Base-by-base conservation (phyloP, 2,113 vertebrate genomes). In the Nibea coibor region DNA sequence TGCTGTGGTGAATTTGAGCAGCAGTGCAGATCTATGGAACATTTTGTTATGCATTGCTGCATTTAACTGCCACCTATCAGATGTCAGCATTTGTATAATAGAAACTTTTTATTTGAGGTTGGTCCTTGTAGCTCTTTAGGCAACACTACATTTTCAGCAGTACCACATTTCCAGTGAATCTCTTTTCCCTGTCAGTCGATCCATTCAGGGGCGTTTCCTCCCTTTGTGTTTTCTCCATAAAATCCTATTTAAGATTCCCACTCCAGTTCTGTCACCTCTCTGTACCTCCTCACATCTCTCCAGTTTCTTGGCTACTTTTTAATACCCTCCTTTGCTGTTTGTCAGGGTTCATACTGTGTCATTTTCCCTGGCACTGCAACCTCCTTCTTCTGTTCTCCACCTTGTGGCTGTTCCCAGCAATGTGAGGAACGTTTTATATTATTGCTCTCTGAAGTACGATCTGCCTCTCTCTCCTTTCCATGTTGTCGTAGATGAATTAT, bases 401-500 rank as follows among this genome's bases (percentile, higher is more conserved):
- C 48, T 69, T 5, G 28, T 74, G 64, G 70, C 57, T 62, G 22
- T 64, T 69, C 42, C 24, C 42, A 73, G 22, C 22, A 61, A 72
- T 62, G 66, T 76, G 71, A 78, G 58, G 47, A 86, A 81, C 58
- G 54, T 39, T 28, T 69, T 54, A 51, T 45, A 54, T 75, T 78
- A 71, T 73, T 24, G 35, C 64, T 53, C 53, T 81, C 65, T 84
- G 78, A 89, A 89, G 74, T 81, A 74, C 24, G 17, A 73, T 75
- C 61, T 53, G 74, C 31, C 78, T 78, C 16, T 1, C 58, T 28
- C 45, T 65, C n/a, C 24, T 75, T 70, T 62, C 78, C 75, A 75
- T 80, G 84, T 89, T 70, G 72, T 51, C 45, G 53, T 16, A 43
- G 75, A 84, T 87, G 54, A 89, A 84, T 87, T 82, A 87, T 84